These are phyloP conservation scores for Menura novaehollandiae DNA, from an alignment of 2,113 vertebrate species.

Conservation along the genomic window DNA sequence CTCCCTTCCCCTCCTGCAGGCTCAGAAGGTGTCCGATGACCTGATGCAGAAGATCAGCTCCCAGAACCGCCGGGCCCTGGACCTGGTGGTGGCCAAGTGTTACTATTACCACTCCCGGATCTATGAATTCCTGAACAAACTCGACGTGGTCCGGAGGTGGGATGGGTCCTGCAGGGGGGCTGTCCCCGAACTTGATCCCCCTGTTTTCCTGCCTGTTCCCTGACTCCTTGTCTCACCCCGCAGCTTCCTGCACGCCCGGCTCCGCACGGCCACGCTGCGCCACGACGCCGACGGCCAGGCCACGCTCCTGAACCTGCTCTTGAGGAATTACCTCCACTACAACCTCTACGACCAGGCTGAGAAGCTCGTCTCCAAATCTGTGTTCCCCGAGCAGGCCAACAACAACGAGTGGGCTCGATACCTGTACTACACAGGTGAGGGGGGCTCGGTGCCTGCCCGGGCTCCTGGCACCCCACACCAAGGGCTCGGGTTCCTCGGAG, in stretches of 20 bases:
- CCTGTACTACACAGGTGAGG: slow-evolving; percentile 93
- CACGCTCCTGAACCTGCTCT: slow-evolving; percentile 91
- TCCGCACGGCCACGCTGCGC: slow-evolving; percentile 91
- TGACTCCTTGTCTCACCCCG: background rate
- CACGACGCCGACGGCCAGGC: slow-evolving; percentile 94
- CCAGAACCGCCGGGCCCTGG: slow-evolving; percentile 93
- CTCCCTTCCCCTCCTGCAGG: slow-evolving; percentile 65
- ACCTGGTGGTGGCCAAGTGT: slow-evolving; percentile 95
- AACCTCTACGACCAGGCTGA: slow-evolving; percentile 97
- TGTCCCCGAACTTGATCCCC: accelerated
- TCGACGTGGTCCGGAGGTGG: slow-evolving; percentile 91
- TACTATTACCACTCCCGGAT: slow-evolving; percentile 95
- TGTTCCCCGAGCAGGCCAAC: slow-evolving; percentile 96
- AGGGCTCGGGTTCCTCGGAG: background rate
- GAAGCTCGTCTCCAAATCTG: slow-evolving; percentile 94
- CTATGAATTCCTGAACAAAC: slow-evolving; percentile 92
- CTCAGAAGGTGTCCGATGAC: slow-evolving; percentile 93
- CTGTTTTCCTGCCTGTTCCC: background rate
- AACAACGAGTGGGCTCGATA: slow-evolving; percentile 99
- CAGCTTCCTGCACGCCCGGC: slow-evolving; percentile 90
- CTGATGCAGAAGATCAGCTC: slow-evolving; percentile 94
- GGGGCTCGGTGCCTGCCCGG: background rate
- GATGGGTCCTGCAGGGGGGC: accelerated
- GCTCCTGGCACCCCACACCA: background rate
- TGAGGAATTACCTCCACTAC: slow-evolving; percentile 95